phyloP scores from a whole-genome alignment of 2,113 vertebrate species.

The Petroica traversi region DNA sequence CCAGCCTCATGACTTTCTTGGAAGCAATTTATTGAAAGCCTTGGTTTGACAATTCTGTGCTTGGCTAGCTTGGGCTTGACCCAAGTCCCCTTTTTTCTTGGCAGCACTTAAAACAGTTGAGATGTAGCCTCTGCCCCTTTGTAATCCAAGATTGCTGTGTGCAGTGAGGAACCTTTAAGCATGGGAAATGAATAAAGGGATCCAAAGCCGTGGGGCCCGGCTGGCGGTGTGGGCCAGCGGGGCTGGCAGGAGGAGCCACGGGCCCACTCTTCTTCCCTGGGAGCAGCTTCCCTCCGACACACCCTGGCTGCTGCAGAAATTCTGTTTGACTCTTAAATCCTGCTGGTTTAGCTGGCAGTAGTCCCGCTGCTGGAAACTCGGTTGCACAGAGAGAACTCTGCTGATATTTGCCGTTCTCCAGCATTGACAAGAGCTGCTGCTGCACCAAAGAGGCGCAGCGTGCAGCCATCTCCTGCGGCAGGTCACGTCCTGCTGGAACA shows the following conservation, averaged over 20 bases:
- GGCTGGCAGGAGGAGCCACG: neutral
- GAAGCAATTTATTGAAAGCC: constrained; percentile 39
- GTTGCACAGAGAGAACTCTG: neutral
- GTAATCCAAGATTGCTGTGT: constrained; percentile 14
- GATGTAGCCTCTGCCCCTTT: neutral
- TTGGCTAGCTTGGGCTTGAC: constrained; percentile 32
- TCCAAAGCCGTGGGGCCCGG: neutral
- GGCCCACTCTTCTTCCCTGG: neutral
- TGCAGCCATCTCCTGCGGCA: neutral
- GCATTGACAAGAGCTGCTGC: neutral
- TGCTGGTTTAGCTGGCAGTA: neutral
- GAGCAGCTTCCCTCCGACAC: neutral
- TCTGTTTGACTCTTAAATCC: neutral
- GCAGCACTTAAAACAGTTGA: constrained; percentile 37
- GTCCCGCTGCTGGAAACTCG: neutral
- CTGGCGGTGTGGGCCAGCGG: neutral
- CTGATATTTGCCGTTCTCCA: constrained; percentile 25
- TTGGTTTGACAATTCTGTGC: constrained; percentile 19
- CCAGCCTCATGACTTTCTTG: constrained; percentile 38
- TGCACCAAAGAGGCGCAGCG: neutral
- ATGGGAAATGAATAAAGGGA: neutral
- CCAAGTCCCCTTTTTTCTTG: constrained; percentile 29
- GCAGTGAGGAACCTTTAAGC: neutral
- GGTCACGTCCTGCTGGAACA: neutral
- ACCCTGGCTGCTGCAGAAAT: neutral